Evolutionary conservation across 2,797 vertebrate species (phyloP).

Genomic region (Aphelocoma californica): DNA sequence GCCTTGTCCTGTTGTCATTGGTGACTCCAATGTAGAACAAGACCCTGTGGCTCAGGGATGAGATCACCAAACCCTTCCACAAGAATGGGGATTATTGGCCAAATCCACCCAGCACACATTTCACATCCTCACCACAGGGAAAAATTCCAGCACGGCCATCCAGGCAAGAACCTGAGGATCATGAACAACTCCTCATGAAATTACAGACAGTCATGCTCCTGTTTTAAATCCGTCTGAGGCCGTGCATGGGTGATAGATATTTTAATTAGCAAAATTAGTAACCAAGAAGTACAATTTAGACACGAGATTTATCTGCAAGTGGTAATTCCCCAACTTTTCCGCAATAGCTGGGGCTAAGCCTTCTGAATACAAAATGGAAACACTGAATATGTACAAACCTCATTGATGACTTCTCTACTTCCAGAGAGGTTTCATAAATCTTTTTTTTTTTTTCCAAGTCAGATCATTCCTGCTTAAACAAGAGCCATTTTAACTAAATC

Average conservation of each 20-base stretch:
- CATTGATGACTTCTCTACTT: neutral
- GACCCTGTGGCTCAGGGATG: neutral
- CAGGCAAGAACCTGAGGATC: neutral
- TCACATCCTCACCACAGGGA: neutral
- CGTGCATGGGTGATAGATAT: neutral
- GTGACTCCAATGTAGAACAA: accelerated
- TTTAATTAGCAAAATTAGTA: conserved; percentile 56
- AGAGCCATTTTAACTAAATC: neutral
- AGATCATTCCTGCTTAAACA: neutral
- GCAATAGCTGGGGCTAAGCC: neutral
- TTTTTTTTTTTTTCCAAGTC: neutral
- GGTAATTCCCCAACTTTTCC: neutral
- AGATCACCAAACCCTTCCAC: accelerated
- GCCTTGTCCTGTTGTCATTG: no score
- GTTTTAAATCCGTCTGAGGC: neutral
- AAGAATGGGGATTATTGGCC: accelerated
- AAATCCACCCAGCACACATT: accelerated
- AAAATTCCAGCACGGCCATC: neutral
- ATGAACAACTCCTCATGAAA: neutral
- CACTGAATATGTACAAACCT: neutral
- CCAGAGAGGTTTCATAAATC: neutral
- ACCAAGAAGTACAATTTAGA: conserved; percentile 17
- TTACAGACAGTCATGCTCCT: neutral
- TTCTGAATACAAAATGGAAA: neutral
- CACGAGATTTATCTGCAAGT: neutral